These are phyloP conservation scores for Napeogenes inachia DNA, from an alignment of 2,888 invertebrate genomes.

Conservation along the genomic window DNA sequence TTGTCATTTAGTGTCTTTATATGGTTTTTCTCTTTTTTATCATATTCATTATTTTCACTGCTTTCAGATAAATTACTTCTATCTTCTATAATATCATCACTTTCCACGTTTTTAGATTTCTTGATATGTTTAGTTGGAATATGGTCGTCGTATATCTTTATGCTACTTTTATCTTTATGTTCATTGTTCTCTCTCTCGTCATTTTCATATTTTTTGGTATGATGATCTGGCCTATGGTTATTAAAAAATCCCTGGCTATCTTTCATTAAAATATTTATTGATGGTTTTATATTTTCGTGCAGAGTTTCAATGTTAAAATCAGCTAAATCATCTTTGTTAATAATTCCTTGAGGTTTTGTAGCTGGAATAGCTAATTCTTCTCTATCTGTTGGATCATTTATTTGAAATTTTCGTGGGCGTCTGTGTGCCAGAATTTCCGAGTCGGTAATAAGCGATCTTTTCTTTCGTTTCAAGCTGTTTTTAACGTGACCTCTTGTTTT, in stretches of 20 bases:
- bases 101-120: too few relatives aligned
- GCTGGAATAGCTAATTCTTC: slow-evolving; percentile 28
- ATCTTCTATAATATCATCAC: too few relatives aligned
- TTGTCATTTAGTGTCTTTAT: too few relatives aligned
- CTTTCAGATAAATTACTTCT: slow-evolving; percentile 27
- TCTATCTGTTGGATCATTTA: slow-evolving; percentile 49
- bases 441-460: slow-evolving; percentile 35
- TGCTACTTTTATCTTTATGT: too few relatives aligned
- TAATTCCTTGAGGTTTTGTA: slow-evolving; percentile 32
- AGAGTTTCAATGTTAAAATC: slow-evolving; percentile 60
- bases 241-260: slow-evolving; percentile 23
- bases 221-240: slow-evolving; percentile 8
- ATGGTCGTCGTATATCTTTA: too few relatives aligned
- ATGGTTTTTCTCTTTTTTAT: background rate
- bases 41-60: slow-evolving; percentile 26
- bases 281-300: slow-evolving; percentile 39
- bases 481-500: slow-evolving; percentile 51
- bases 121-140: too few relatives aligned
- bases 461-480: slow-evolving; percentile 55
- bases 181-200: too few relatives aligned
- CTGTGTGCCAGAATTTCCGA: background rate
- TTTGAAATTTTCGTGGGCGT: slow-evolving; percentile 42
- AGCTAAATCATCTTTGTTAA: slow-evolving; percentile 51
- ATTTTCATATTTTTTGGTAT: background rate
- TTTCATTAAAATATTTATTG: slow-evolving; percentile 22